Conservation (phyloP, 2,797 vertebrate genomes). For the Xiphophorus birchmanni region DNA sequence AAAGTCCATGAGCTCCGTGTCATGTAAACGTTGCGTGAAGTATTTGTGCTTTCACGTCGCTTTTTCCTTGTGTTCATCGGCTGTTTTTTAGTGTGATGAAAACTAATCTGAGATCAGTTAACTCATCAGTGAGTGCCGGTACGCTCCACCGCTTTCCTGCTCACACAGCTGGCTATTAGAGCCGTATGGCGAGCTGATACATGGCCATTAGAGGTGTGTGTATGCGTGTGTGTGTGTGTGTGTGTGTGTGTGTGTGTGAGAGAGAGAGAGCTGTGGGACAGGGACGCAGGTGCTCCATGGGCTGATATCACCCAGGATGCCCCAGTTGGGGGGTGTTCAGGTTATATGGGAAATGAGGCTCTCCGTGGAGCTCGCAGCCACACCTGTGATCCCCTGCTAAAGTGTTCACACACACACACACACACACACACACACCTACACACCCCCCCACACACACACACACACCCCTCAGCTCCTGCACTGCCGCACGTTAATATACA, state of each 20-base stretch:
- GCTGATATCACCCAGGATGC: constrained; percentile 78
- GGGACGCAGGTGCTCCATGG: constrained; percentile 71
- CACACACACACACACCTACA: constrained; percentile 28
- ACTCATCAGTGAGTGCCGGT: constrained; percentile 58
- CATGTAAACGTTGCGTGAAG: background rate
- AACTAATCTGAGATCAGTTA: constrained; percentile 46
- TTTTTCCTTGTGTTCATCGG: constrained; percentile 7
- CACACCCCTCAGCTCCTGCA: constrained; percentile 7
- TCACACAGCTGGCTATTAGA: constrained; percentile 77
- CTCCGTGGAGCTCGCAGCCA: constrained; percentile 69
- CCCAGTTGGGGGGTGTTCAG: constrained; percentile 46
- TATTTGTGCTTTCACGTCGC: constrained; percentile 4
- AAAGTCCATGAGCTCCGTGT: background rate
- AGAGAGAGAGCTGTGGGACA: constrained; percentile 25
- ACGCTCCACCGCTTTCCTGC: constrained; percentile 54
- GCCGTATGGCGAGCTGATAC: constrained; percentile 62
- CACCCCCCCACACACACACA: constrained; percentile 32
- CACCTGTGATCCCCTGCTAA: constrained; percentile 74
- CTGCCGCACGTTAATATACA: constrained; percentile 69
- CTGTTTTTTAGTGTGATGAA: constrained; percentile 28
- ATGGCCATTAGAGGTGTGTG: constrained; percentile 61
- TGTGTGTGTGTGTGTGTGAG: background rate
- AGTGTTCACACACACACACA: constrained; percentile 24
- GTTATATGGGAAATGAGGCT: constrained; percentile 49
- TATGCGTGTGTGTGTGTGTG: constrained; percentile 10